These are phyloP conservation scores for Turnix velox DNA, from an alignment of 2,113 vertebrate genomes.

Conservation along the genomic window DNA sequence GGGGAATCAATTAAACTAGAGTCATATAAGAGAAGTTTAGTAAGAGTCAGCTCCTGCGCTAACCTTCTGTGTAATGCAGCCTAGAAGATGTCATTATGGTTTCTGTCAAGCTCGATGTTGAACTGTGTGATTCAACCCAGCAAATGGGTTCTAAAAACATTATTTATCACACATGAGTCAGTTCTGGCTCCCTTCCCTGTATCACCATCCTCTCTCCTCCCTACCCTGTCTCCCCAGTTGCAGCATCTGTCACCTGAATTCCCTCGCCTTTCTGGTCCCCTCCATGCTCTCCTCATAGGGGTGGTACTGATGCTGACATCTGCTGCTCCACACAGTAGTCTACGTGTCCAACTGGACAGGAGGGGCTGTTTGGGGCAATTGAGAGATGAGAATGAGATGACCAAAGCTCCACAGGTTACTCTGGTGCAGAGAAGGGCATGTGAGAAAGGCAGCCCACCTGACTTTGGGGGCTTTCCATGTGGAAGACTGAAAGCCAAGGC, in stretches of 20 bases:
- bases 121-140: background rate
- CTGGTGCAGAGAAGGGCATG: background rate
- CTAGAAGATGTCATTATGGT: background rate
- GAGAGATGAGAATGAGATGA: rapidly evolving
- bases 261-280: background rate
- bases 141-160: background rate
- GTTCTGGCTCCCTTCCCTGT: background rate
- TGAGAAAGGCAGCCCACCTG: rapidly evolving
- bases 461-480: background rate
- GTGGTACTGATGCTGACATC: rapidly evolving
- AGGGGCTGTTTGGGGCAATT: background rate
- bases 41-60: background rate
- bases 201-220: background rate
- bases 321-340: background rate
- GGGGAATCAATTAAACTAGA: background rate
- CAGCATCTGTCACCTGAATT: background rate
- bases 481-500: background rate
- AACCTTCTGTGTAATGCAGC: background rate
- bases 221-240: rapidly evolving
- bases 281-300: rapidly evolving
- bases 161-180: background rate
- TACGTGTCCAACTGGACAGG: background rate
- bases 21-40: background rate
- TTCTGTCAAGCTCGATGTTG: background rate
- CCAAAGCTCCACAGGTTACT: background rate